These are phyloP conservation scores for Eptesicus fuscus DNA, from an alignment of 2,113 vertebrate species.

Conservation along the genomic window DNA sequence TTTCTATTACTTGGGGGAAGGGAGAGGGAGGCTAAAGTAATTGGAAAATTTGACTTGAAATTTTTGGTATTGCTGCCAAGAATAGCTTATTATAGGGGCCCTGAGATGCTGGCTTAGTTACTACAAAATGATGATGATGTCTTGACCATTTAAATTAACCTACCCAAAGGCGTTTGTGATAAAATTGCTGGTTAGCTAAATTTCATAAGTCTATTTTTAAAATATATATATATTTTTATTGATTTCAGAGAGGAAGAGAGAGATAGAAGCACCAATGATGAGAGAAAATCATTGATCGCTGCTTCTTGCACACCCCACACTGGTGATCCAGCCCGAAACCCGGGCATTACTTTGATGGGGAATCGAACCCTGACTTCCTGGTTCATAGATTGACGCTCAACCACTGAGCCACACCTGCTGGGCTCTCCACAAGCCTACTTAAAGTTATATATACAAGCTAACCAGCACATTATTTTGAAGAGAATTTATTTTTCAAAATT, in stretches of 20 bases:
- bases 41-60: neutral
- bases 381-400: too few species aligned
- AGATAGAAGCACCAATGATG: too few species aligned
- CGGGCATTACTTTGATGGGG: accelerated
- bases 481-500: neutral
- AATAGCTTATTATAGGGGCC: neutral
- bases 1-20: neutral
- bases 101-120: neutral
- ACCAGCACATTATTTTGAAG: neutral
- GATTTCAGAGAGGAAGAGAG: too few species aligned
- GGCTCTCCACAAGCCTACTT: neutral
- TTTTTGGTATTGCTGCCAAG: neutral
- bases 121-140: neutral
- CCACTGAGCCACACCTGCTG: too few species aligned
- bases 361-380: too few species aligned
- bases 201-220: neutral
- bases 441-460: neutral
- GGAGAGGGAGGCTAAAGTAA: neutral
- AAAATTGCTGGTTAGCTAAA: neutral
- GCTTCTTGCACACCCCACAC: too few species aligned
- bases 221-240: too few species aligned
- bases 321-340: too few species aligned
- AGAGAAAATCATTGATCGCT: too few species aligned
- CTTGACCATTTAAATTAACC: slow-evolving; percentile 4
- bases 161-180: neutral